These are phyloP conservation scores for Tetragnatha montana DNA, from an alignment of 2,888 invertebrate genomes.

Conservation along the genomic window DNA sequence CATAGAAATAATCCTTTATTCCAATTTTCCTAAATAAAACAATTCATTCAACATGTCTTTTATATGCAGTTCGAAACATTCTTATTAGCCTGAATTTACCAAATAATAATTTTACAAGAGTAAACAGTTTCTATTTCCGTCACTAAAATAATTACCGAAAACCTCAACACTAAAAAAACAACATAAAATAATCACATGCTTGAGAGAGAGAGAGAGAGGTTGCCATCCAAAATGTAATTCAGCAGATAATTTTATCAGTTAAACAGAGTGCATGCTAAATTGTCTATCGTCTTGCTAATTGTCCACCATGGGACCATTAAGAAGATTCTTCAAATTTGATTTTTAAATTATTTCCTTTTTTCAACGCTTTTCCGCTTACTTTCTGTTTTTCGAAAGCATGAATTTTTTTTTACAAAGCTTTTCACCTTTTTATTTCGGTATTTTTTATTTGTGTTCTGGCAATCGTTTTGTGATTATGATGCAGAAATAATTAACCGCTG, in stretches of 20 bases:
- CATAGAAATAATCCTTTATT: too few relatives aligned
- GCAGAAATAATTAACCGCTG: not conserved
- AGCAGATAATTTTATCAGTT: slow-evolving; percentile 32
- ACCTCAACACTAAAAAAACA: not conserved
- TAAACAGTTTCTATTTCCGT: too few relatives aligned
- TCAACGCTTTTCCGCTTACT: not conserved
- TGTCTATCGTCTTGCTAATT: slow-evolving; percentile 33
- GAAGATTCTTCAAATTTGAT: slow-evolving; percentile 1
- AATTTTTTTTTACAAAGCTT: not conserved
- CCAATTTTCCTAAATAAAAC: too few relatives aligned
- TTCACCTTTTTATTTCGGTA: not conserved
- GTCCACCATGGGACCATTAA: slow-evolving; percentile 34
- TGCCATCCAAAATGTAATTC: slow-evolving; percentile 16
- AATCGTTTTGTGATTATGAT: not conserved
- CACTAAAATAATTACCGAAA: too few relatives aligned
- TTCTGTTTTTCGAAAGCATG: not conserved
- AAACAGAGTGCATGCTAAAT: slow-evolving; percentile 2
- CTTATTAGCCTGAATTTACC: too few relatives aligned
- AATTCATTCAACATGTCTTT: too few relatives aligned
- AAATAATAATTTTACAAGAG: too few relatives aligned
- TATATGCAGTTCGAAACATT: too few relatives aligned
- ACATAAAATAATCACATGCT: not conserved
- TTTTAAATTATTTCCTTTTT: slow-evolving; percentile 6
- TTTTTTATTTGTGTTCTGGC: not conserved
- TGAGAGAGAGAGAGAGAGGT: not conserved